These are phyloP conservation scores for Microctonus hyperodae DNA, from an alignment of 2,888 invertebrate species.

Conservation along the genomic window DNA sequence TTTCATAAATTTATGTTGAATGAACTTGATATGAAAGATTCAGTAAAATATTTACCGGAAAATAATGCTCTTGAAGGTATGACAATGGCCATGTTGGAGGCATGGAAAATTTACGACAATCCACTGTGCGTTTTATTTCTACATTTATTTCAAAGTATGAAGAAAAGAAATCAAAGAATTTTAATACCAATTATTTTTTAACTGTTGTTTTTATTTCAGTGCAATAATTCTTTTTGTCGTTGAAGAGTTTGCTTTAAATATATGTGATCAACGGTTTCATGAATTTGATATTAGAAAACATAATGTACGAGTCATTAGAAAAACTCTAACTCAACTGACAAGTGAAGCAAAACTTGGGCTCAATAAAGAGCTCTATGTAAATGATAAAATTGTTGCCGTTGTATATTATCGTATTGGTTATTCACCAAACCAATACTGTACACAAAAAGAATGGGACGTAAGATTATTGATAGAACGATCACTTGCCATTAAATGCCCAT, in stretches of 20 bases:
- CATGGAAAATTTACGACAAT: constrained; percentile 84
- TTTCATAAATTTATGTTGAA: constrained; percentile 79
- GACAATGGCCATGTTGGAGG: constrained; percentile 82
- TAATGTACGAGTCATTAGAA: constrained; percentile 75
- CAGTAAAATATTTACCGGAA: constrained; percentile 69
- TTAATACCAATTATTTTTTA: neutral
- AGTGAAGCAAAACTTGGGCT: constrained; percentile 69
- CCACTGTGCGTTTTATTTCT: constrained; percentile 61
- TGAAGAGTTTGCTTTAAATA: constrained; percentile 88
- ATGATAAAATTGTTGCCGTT: constrained; percentile 78
- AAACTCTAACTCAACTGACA: constrained; percentile 76
- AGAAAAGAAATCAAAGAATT: neutral
- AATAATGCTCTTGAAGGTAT: constrained; percentile 83
- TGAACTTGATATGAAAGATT: constrained; percentile 43
- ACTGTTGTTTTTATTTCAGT: constrained; percentile 40
- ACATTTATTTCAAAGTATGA: neutral
- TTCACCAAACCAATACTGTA: constrained; percentile 83
- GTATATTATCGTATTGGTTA: constrained; percentile 93
- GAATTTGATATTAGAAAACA: constrained; percentile 85
- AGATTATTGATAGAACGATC: constrained; percentile 86
- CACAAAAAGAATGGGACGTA: constrained; percentile 84
- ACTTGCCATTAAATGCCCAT: constrained; percentile 91
- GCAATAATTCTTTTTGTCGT: constrained; percentile 87
- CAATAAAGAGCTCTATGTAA: constrained; percentile 73
- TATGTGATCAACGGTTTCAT: constrained; percentile 92